Evolutionary conservation across 2,113 vertebrate genomes (phyloP), one percentile per base, ranked within the genome.

Genomic region (Thomomys bottae): DNA sequence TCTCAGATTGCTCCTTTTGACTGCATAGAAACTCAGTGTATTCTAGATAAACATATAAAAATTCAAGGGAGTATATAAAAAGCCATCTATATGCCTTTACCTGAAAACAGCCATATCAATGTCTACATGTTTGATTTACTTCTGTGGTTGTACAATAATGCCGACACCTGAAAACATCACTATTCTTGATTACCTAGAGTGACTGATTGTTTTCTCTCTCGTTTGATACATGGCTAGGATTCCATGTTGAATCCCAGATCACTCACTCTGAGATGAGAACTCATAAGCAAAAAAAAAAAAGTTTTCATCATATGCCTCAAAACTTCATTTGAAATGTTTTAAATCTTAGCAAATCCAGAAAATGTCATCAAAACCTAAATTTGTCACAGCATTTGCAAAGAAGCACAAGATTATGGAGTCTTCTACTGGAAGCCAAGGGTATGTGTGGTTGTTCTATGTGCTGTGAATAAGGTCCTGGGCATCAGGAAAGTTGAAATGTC

Each of bases 311-410:
- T 87, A 87, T 92, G 61, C 87, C 93, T 96, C 42, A 34, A 89
- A 95, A 90, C 32, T 89, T 83, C 36, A 38, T 66, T 72, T 82
- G 45, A 96, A 96, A 94, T 72, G 68, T 38, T 93, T 97, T 92
- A 85, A 94, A 94, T 90, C 68, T 87, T 90, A 64, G 87, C 83
- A 95, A 95, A 84, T 81, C 84, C 95, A 73, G 30, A 32, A 94
- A 79, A 87, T 87, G 84, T 95, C 90, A 96, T 87, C 87, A 93
- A 93, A 96, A 84, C 59, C 93, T 95, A 96, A 95, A 96, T 96
- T 94, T 88, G 71, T 92, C 75, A 73, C 82, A 82, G 87, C 88
- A 94, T 96, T 82, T 95, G 72, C 95, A 91, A 90, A 91, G 49
- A 54, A 96, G 95, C 92, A 93, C 80, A 90, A 82, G 92, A 95